A percentile compares a stretch with the other conserved stretches of the same genome.
Evolutionary conservation across 2,113 vertebrate genomes (phyloP).

Genomic region (Chlamydotis undulata): DNA sequence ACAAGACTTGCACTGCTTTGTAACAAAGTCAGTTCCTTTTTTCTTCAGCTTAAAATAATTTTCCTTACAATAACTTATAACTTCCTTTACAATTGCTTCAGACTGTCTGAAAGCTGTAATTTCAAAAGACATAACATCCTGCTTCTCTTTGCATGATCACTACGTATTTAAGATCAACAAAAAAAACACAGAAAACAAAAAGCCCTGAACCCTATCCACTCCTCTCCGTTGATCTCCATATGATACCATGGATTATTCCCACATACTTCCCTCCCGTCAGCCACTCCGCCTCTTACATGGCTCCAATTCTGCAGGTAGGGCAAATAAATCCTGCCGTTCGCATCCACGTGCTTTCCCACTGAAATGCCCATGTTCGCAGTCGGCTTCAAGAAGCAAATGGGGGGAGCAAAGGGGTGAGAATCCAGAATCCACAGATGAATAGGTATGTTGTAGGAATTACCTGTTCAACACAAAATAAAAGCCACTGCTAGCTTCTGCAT

Average conservation of each 20-base stretch:
- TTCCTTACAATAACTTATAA: neutral
- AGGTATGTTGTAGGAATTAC: slow-evolving; percentile 90
- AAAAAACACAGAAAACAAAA: neutral
- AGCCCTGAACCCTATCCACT: neutral
- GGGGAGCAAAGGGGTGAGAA: slow-evolving; percentile 94
- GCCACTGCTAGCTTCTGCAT: neutral
- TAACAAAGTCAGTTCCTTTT: neutral
- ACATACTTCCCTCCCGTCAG: neutral
- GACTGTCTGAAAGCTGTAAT: neutral
- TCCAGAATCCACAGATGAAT: slow-evolving; percentile 92
- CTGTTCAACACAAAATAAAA: slow-evolving; percentile 75
- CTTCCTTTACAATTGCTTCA: neutral
- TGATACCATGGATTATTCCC: neutral
- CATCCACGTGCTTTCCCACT: slow-evolving; percentile 91
- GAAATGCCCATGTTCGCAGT: slow-evolving; percentile 89
- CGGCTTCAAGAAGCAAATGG: slow-evolving; percentile 90
- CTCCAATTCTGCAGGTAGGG: slow-evolving; percentile 93
- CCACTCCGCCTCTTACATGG: slow-evolving; percentile 79
- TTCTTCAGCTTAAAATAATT: neutral
- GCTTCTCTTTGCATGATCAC: neutral
- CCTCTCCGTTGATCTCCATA: neutral
- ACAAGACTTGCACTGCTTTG: neutral
- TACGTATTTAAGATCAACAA: neutral
- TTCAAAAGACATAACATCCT: neutral
- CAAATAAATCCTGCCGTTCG: slow-evolving; percentile 86